These are phyloP conservation scores for Enteromius radiatus DNA, from an alignment of 2,797 vertebrate species.

Conservation along the genomic window DNA sequence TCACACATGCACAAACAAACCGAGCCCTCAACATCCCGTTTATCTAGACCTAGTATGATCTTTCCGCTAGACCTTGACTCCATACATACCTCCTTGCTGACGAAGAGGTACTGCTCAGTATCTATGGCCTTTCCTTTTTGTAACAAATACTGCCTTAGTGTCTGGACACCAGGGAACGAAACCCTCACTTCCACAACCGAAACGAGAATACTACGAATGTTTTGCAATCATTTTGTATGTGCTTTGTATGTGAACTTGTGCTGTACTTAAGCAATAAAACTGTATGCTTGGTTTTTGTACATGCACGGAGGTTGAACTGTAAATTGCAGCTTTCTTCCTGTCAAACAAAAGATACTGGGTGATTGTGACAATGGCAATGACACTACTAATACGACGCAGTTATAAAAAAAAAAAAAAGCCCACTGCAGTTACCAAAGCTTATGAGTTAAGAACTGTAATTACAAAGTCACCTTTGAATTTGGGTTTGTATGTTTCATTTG, in stretches of 20 bases:
- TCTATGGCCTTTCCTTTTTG: slow-evolving; percentile 62
- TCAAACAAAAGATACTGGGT: slow-evolving; percentile 46
- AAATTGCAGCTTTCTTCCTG: slow-evolving; percentile 54
- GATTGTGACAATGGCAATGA: slow-evolving; percentile 27
- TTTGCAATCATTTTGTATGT: slow-evolving; percentile 63
- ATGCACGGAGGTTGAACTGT: slow-evolving; percentile 65
- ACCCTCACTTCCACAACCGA: slow-evolving; percentile 65
- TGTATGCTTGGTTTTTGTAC: slow-evolving; percentile 66
- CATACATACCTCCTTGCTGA: slow-evolving; percentile 52
- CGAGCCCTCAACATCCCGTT: slow-evolving; percentile 39
- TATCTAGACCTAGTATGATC: slow-evolving; percentile 45
- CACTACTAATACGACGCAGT: background rate
- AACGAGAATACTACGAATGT: slow-evolving; percentile 65
- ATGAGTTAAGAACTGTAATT: slow-evolving; percentile 41
- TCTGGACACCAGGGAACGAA: slow-evolving; percentile 56
- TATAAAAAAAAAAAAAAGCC: slow-evolving; percentile 39
- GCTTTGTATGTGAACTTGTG: slow-evolving; percentile 58
- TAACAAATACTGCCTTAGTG: slow-evolving; percentile 61
- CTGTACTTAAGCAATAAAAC: slow-evolving; percentile 63
- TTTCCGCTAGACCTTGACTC: slow-evolving; percentile 50
- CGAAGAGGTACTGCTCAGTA: slow-evolving; percentile 52
- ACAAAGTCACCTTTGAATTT: slow-evolving; percentile 34
- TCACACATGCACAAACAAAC: slow-evolving; percentile 28
- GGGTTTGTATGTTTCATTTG: slow-evolving; percentile 14
- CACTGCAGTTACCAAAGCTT: slow-evolving; percentile 59